Evolutionary conservation across 2,797 vertebrate species (phyloP).

Genomic region (Bovichtus variegatus): DNA sequence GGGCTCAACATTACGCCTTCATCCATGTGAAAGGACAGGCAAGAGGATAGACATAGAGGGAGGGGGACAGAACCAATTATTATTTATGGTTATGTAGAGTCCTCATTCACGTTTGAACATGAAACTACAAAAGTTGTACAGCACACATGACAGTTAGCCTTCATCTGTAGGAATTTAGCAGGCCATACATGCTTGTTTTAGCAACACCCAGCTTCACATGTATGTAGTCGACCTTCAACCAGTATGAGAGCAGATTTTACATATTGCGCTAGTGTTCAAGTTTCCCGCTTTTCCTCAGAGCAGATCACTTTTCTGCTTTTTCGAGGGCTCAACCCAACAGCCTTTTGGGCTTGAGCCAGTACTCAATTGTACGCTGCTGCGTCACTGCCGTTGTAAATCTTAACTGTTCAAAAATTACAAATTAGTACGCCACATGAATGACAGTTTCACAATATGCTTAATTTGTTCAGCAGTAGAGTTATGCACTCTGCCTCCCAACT

Average conservation of each 20-base stretch:
- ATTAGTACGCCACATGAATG: slow-evolving; percentile 7
- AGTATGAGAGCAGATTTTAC: neutral
- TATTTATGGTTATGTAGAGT: slow-evolving; percentile 5
- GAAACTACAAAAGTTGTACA: neutral
- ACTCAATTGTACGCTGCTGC: neutral
- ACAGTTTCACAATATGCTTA: neutral
- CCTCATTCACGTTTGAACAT: slow-evolving; percentile 12
- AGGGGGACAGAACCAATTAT: neutral
- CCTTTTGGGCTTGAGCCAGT: neutral
- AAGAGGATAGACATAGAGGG: neutral
- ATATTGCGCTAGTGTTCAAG: neutral
- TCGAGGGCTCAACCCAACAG: neutral
- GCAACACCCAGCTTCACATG: neutral
- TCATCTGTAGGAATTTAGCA: neutral
- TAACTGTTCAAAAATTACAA: neutral
- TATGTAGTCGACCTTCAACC: neutral
- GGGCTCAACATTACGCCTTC: slow-evolving; percentile 47
- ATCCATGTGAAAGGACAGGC: slow-evolving; percentile 33
- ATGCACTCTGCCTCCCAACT: slow-evolving; percentile 6
- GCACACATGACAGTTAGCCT: neutral
- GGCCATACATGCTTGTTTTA: too few relatives aligned
- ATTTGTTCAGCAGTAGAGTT: neutral
- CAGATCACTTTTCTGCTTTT: neutral
- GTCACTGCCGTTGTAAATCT: neutral
- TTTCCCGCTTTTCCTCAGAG: neutral